Evolutionary conservation across 2,113 vertebrate genomes (phyloP).

Genomic region (Festucalex cinctus): DNA sequence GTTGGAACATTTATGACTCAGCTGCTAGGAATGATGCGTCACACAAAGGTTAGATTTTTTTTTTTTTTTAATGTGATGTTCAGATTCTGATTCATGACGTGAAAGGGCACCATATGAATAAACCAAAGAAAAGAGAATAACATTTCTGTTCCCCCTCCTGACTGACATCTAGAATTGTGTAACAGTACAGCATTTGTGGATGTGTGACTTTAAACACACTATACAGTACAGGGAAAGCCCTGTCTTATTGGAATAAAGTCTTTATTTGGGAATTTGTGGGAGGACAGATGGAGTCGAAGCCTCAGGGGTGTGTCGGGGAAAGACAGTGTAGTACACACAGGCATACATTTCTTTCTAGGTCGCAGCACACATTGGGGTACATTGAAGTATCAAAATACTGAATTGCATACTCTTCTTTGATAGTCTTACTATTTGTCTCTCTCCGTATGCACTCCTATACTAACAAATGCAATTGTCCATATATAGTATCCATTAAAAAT

Average conservation of each 20-base stretch:
- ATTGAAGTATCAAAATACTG: not conserved
- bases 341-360: constrained; percentile 49
- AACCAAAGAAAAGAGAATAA: constrained; percentile 36
- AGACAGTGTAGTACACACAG: constrained; percentile 34
- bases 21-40: constrained; percentile 4
- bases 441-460: not conserved
- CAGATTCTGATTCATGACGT: constrained; percentile 25
- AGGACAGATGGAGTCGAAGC: constrained; percentile 60
- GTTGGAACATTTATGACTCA: not conserved
- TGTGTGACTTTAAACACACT: constrained; percentile 27
- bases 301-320: constrained; percentile 42
- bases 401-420: not conserved
- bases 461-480: not conserved
- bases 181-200: constrained; percentile 1
- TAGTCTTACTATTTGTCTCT: not conserved
- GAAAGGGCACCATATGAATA: constrained; percentile 54
- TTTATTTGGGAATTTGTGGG: constrained; percentile 47
- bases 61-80: constrained; percentile 37
- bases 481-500: constrained; percentile 22
- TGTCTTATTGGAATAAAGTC: constrained; percentile 47
- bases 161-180: constrained; percentile 26
- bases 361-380: constrained; percentile 19
- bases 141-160: constrained; percentile 12
- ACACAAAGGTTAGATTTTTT: constrained; percentile 43
- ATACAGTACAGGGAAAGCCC: constrained; percentile 14